Evolutionary conservation across 2,888 invertebrate species (phyloP).

Genomic region (Pterostichus madidus): DNA sequence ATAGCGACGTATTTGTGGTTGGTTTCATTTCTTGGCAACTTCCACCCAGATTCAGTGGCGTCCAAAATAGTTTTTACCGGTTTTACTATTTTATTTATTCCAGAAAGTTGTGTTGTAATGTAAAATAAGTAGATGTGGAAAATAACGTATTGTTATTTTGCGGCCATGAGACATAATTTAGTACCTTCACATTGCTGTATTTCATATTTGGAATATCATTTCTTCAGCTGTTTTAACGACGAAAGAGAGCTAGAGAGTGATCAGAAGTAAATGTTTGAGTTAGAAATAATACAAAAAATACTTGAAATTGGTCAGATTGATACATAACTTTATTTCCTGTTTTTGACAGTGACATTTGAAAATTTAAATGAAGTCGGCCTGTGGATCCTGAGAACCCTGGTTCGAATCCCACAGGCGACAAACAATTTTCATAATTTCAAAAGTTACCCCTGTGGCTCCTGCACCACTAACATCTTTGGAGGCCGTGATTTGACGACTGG

Average conservation of each 20-base stretch:
- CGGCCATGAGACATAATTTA: neutral
- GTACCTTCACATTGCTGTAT: neutral
- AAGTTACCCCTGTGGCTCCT: no score
- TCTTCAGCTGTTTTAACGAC: neutral
- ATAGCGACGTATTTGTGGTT: constrained; percentile 47
- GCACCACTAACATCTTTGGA: no score
- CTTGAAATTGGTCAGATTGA: no score
- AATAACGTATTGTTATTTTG: constrained; percentile 22
- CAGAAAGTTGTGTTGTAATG: constrained; percentile 7
- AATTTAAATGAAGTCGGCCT: no score
- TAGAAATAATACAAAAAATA: no score
- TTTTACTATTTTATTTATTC: constrained; percentile 12
- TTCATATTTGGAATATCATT: neutral
- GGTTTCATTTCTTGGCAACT: constrained; percentile 42
- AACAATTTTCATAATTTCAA: no score
- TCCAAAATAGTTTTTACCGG: constrained; percentile 43
- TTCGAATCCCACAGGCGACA: no score
- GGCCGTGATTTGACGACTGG: no score
- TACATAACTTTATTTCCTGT: no score
- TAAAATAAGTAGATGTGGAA: constrained; percentile 7
- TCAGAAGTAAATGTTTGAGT: no score
- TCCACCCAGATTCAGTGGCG: neutral
- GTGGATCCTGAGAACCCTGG: no score
- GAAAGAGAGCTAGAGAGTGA: neutral
- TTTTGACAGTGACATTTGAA: no score